Percentiles rank a stretch among this genome's conserved stretches.
Evolutionary conservation across 2,888 invertebrate species (phyloP).

Genomic region (Melangyna quadrimaculata): DNA sequence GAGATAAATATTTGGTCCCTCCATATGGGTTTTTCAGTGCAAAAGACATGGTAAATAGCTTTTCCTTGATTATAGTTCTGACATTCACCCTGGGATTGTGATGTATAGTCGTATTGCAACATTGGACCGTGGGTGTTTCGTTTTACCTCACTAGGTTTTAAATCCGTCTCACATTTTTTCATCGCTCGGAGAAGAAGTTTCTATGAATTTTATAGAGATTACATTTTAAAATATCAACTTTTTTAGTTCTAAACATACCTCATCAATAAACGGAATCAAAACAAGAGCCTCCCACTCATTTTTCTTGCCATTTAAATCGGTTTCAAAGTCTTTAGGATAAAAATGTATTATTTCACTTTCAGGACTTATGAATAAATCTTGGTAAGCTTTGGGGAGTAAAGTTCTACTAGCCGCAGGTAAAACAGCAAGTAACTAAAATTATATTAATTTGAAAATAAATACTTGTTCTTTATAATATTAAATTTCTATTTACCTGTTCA

Average conservation of each 20-base stretch:
- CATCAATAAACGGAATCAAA: constrained; percentile 95
- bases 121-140: constrained; percentile 95
- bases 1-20: constrained; percentile 74
- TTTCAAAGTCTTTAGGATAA: constrained; percentile 94
- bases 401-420: constrained; percentile 92
- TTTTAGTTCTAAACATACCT: constrained; percentile 81
- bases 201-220: constrained; percentile 78
- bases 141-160: constrained; percentile 86
- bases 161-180: constrained; percentile 84
- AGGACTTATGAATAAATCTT: constrained; percentile 89
- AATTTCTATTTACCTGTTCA: constrained; percentile 85
- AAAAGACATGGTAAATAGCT: constrained; percentile 79
- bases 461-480: neutral
- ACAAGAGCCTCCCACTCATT: constrained; percentile 99
- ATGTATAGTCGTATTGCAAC: constrained; percentile 87
- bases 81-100: constrained; percentile 83
- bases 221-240: neutral
- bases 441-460: constrained; percentile 30
- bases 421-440: constrained; percentile 91
- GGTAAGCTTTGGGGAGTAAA: constrained; percentile 89
- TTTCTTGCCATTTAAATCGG: constrained; percentile 97
- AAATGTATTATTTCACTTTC: constrained; percentile 91
- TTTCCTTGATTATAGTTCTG: constrained; percentile 84
- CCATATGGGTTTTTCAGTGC: constrained; percentile 76
- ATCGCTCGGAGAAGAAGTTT: constrained; percentile 88